Evolutionary conservation across 1,140 invertebrate species (phyloP).

Genomic region (Asobara japonica): DNA sequence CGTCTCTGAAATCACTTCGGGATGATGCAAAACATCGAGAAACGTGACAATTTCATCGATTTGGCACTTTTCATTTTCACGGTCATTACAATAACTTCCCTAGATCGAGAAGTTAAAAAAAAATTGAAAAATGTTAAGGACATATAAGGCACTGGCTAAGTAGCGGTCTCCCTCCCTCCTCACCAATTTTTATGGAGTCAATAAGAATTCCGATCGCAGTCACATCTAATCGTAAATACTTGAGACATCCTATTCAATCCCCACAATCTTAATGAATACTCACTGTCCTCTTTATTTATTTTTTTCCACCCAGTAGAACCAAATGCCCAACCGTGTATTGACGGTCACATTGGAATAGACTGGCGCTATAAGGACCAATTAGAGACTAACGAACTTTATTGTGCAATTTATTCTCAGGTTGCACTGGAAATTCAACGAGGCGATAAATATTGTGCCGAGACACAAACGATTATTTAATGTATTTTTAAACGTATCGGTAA

Average conservation of each 20-base stretch:
- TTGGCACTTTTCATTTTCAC: too few relatives aligned
- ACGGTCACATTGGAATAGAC: slow-evolving; percentile 15
- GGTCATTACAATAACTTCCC: too few relatives aligned
- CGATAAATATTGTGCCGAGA: slow-evolving; percentile 11
- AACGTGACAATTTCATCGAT: too few relatives aligned
- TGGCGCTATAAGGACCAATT: slow-evolving; percentile 1
- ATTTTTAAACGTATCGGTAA: neutral
- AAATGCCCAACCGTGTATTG: neutral
- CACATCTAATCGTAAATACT: neutral
- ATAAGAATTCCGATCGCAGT: neutral
- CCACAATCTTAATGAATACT: slow-evolving; percentile 14
- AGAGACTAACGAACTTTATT: slow-evolving; percentile 23
- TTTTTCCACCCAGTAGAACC: neutral
- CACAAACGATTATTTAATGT: neutral
- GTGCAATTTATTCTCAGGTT: slow-evolving; percentile 15
- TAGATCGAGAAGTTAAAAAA: neutral
- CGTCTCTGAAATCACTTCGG: too few relatives aligned
- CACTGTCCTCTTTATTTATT: neutral
- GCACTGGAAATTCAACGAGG: neutral
- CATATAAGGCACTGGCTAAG: neutral
- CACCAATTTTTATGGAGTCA: neutral
- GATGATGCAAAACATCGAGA: too few relatives aligned
- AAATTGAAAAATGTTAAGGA: neutral
- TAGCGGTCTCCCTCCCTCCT: neutral
- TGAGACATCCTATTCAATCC: neutral